These are phyloP conservation scores for Pharmacophagus antenor DNA, from an alignment of 2,888 invertebrate species.

Conservation along the genomic window DNA sequence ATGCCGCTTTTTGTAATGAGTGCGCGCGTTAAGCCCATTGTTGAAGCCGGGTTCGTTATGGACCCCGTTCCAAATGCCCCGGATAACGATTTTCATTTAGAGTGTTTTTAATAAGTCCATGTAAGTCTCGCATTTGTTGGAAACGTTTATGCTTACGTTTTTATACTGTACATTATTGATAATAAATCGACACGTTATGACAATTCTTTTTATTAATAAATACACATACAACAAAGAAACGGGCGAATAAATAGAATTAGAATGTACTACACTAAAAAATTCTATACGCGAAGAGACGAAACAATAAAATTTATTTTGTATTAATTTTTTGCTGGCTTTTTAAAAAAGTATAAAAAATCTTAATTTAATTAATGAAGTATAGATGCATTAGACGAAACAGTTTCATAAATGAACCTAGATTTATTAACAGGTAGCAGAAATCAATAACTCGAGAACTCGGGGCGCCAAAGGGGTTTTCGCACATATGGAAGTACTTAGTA, in stretches of 20 bases:
- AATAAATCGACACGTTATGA: conserved; percentile 27
- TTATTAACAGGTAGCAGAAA: background rate
- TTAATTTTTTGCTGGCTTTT: no score
- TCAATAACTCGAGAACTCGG: conserved; percentile 17
- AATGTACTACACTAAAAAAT: no score
- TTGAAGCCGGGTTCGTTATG: conserved; percentile 77
- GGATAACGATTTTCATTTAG: conserved; percentile 79
- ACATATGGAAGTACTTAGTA: conserved; percentile 62
- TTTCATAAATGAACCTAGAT: background rate
- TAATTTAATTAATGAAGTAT: no score
- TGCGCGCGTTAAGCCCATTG: conserved; percentile 80
- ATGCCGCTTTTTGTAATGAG: conserved; percentile 81
- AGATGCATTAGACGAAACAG: no score
- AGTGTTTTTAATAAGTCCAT: conserved; percentile 77
- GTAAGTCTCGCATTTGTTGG: conserved; percentile 63
- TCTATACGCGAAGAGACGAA: no score
- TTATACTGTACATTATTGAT: conserved; percentile 8
- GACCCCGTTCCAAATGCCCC: conserved; percentile 74
- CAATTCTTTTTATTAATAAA: background rate
- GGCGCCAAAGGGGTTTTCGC: conserved; percentile 40
- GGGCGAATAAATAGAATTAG: background rate
- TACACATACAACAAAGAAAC: background rate
- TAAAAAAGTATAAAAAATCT: no score
- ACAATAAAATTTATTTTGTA: no score
- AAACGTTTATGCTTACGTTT: conserved; percentile 46